Percentiles rank a stretch among this genome's conserved stretches.
Evolutionary conservation across 64 coral and sea anemone genomes (phyloP).

Genomic region (Dendronephthya gigantea): DNA sequence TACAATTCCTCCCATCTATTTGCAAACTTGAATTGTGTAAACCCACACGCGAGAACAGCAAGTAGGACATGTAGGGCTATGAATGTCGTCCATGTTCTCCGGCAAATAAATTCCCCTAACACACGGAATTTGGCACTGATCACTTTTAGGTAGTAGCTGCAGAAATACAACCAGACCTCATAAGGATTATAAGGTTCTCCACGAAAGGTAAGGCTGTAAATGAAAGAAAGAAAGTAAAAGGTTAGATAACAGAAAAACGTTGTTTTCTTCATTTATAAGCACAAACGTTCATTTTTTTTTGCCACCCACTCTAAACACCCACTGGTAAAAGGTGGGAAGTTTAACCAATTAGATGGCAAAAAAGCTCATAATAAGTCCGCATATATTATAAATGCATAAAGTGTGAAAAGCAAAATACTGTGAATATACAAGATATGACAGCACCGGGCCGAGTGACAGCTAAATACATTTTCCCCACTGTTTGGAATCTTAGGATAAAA

Average conservation of each 20-base stretch:
- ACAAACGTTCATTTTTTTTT: too few relatives aligned
- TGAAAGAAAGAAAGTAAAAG: background rate
- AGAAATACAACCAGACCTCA: background rate
- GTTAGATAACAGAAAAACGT: background rate
- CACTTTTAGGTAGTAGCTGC: background rate
- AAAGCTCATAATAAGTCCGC: too few relatives aligned
- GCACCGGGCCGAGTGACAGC: too few relatives aligned
- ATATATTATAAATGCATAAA: too few relatives aligned
- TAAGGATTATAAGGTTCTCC: background rate
- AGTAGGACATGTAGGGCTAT: background rate
- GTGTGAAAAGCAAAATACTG: too few relatives aligned
- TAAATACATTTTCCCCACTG: too few relatives aligned
- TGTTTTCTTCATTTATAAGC: too few relatives aligned
- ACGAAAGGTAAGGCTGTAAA: background rate
- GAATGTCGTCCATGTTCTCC: background rate
- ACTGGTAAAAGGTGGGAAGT: too few relatives aligned
- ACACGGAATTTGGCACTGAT: background rate
- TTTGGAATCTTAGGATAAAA: too few relatives aligned
- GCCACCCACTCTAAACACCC: too few relatives aligned
- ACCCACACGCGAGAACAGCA: background rate
- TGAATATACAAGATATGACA: too few relatives aligned
- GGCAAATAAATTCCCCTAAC: background rate
- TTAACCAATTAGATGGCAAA: too few relatives aligned
- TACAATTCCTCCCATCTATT: constrained; percentile 7
- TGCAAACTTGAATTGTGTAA: constrained; percentile 5